Evolutionary conservation across 2,888 invertebrate species (phyloP), one percentile per base, ranked within the genome.

Genomic region (Chrysotoxum bicinctum): DNA sequence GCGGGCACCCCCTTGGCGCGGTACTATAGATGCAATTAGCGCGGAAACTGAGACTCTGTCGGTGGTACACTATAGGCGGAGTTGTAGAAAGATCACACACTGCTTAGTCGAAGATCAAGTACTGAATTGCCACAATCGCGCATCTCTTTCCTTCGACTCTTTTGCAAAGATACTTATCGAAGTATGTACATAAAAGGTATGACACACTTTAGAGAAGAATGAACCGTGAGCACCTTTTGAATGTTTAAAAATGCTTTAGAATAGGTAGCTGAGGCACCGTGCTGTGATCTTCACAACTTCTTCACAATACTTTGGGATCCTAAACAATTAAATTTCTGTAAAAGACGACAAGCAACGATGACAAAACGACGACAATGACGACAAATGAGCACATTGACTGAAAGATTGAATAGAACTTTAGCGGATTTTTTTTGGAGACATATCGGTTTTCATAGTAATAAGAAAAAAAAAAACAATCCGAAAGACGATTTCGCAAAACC

Each of bases 181-280:
- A 32, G 40, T 73, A 30, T 32, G 54, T 76, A 37, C 60, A 50
- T 68, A 21, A 54, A 43, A 52, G 26, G 62, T 40, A 58, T 80
- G 84, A 84, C 84, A 84, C 84, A 84, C 84, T 80, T 84, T 37
- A 30, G 35, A 68, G 23, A 45, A 60, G 68, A 84, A 72, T 72
- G 66, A 70, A 60, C 70, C 66, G 45, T 75, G 66, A 70, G 66
- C 75, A 84, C 80, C 84, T 84, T 64, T 84, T 84, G 66, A 79
- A 80, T 66, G 66, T 79, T 73, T 56, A 74, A 74, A 56, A 43
- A 50, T 74, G 70, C 68, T 68, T 58, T 78, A 58, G 75, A 54
- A 69, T 68, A 45, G 35, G 60, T 16, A 52, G 58, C 48, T 50
- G 23, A 45, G 64, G 74, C 70, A 68, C 73, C 52, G 40, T 64